Conservation (phyloP, 2,888 invertebrate genomes). For the Macaria liturata region DNA sequence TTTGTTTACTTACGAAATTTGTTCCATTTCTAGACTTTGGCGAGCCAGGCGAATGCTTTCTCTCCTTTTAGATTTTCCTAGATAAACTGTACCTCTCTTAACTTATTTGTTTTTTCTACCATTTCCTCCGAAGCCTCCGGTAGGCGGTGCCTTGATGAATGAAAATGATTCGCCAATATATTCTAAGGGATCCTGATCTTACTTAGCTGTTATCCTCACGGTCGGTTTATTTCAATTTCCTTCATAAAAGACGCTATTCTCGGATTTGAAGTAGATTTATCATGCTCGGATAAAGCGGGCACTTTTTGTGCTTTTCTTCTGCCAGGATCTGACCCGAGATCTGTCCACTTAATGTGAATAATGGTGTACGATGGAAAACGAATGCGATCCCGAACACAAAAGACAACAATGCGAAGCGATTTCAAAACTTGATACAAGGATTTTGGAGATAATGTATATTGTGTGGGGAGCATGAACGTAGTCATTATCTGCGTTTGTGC, state of each 20-base stretch:
- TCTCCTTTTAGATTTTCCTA: no score
- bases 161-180: slow-evolving; percentile 80
- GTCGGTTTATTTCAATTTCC: slow-evolving; percentile 84
- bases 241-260: slow-evolving; percentile 84
- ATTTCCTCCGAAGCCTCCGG: slow-evolving; percentile 12
- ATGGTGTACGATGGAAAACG: slow-evolving; percentile 83
- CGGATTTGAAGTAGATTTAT: slow-evolving; percentile 84
- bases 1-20: no score
- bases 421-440: slow-evolving; percentile 80
- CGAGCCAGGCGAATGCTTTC: no score
- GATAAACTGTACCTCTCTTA: neutral
- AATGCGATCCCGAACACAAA: slow-evolving; percentile 80
- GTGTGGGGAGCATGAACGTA: slow-evolving; percentile 39
- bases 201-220: slow-evolving; percentile 83
- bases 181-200: slow-evolving; percentile 80
- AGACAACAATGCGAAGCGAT: slow-evolving; percentile 81
- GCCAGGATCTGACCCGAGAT: slow-evolving; percentile 84
- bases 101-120: slow-evolving; percentile 28
- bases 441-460: slow-evolving; percentile 67
- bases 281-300: slow-evolving; percentile 84
- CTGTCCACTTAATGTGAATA: slow-evolving; percentile 84
- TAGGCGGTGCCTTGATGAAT: slow-evolving; percentile 63
- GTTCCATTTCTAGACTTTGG: no score
- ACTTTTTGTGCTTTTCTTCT: slow-evolving; percentile 83
- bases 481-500: slow-evolving; percentile 38